These are phyloP conservation scores for Euproctis similis DNA, from an alignment of 2,888 invertebrate species.

Conservation along the genomic window DNA sequence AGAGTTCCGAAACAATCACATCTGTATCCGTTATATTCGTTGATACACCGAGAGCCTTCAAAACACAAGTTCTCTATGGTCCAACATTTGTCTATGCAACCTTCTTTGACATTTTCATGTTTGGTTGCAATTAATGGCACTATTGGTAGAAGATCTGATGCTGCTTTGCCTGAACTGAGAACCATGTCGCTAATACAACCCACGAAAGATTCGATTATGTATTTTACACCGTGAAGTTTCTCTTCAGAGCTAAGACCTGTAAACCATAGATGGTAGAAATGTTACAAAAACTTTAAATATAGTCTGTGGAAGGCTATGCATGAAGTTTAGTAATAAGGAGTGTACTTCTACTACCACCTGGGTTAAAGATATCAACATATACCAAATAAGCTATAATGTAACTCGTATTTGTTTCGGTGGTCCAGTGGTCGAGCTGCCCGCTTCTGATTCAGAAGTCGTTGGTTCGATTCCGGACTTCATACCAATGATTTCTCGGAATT, in stretches of 20 bases:
- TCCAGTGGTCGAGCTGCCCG: no score
- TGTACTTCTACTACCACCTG: no score
- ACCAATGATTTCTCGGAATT: no score
- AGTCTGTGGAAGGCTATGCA: no score
- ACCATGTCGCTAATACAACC: constrained; percentile 93
- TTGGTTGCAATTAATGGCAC: constrained; percentile 89
- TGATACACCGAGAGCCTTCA: constrained; percentile 90
- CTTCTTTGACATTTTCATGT: constrained; percentile 92
- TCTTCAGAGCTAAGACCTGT: constrained; percentile 90
- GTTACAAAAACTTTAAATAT: no score
- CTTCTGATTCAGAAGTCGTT: no score
- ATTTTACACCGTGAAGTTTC: constrained; percentile 91
- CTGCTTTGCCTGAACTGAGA: constrained; percentile 89
- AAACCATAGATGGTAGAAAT: no score
- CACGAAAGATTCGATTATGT: constrained; percentile 94
- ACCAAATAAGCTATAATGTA: no score
- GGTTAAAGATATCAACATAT: no score
- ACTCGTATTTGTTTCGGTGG: no score
- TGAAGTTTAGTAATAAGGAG: no score
- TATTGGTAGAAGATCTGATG: constrained; percentile 87
- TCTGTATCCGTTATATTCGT: constrained; percentile 90
- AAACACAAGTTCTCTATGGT: constrained; percentile 91
- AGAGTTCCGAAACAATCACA: constrained; percentile 96
- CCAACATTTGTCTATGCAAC: constrained; percentile 89
- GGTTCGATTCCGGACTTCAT: no score